These are phyloP conservation scores for Siphamia tubifer DNA, from an alignment of 2,113 vertebrate species.

Conservation along the genomic window DNA sequence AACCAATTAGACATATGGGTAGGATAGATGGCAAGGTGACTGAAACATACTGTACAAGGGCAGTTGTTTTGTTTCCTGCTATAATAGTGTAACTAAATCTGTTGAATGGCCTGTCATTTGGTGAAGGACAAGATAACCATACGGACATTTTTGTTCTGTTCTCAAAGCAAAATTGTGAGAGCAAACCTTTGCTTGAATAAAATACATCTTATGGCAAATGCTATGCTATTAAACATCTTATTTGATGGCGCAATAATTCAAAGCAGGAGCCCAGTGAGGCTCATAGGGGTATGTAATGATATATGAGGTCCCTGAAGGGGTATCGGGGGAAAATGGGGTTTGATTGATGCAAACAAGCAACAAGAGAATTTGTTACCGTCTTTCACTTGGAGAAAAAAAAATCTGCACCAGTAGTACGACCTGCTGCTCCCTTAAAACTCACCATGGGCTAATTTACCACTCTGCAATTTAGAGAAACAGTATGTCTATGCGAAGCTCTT, in stretches of 20 bases:
- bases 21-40: background rate
- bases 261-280: background rate
- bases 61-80: constrained; percentile 15
- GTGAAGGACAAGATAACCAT: background rate
- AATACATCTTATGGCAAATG: constrained; percentile 11
- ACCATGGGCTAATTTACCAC: background rate
- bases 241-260: constrained; percentile 44
- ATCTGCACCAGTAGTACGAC: background rate
- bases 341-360: constrained; percentile 19
- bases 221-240: constrained; percentile 18
- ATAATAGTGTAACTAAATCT: background rate
- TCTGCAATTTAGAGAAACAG: background rate
- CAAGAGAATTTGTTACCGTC: background rate
- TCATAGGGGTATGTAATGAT: constrained; percentile 6
- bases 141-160: background rate
- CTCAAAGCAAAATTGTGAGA: constrained; percentile 4
- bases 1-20: background rate
- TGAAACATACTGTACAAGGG: background rate
- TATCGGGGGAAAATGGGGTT: background rate
- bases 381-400: background rate
- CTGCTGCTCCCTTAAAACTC: background rate
- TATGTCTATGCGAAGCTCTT: too few species aligned
- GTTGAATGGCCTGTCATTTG: background rate
- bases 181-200: constrained; percentile 7
- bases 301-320: background rate